These are phyloP conservation scores for Bhutanitis thaidina DNA, from an alignment of 2,888 invertebrate genomes.

Conservation along the genomic window DNA sequence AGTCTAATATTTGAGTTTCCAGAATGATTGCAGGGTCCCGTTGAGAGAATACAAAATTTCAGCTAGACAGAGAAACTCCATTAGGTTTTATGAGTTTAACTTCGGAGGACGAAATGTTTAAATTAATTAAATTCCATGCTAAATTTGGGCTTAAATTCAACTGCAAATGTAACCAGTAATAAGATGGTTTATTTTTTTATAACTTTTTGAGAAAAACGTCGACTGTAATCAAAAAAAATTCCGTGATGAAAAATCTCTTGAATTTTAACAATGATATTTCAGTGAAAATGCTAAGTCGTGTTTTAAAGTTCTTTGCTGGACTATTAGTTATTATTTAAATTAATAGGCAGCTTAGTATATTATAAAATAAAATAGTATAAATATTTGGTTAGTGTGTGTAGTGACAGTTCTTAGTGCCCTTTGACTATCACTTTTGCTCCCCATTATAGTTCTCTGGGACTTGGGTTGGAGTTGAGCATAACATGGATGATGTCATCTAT, in stretches of 20 bases:
- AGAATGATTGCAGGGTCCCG: constrained; percentile 9
- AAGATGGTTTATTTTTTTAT: background rate
- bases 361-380: no score
- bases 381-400: no score
- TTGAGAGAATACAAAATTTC: constrained; percentile 19
- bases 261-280: no score
- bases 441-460: no score
- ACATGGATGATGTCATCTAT: no score
- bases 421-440: no score
- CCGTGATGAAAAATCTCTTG: no score
- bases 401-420: no score
- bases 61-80: constrained; percentile 19
- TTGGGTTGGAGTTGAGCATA: no score
- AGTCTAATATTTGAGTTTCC: constrained; percentile 10
- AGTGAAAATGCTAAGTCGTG: background rate
- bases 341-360: no score
- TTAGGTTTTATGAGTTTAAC: constrained; percentile 17
- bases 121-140: constrained; percentile 14
- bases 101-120: constrained; percentile 5
- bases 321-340: no score
- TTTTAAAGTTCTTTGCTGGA: background rate
- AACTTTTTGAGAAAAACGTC: background rate
- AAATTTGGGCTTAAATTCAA: background rate
- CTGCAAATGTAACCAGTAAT: constrained; percentile 4
- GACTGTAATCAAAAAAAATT: background rate